Conservation (phyloP, 2,113 vertebrate species). For the Anguilla rostrata region DNA sequence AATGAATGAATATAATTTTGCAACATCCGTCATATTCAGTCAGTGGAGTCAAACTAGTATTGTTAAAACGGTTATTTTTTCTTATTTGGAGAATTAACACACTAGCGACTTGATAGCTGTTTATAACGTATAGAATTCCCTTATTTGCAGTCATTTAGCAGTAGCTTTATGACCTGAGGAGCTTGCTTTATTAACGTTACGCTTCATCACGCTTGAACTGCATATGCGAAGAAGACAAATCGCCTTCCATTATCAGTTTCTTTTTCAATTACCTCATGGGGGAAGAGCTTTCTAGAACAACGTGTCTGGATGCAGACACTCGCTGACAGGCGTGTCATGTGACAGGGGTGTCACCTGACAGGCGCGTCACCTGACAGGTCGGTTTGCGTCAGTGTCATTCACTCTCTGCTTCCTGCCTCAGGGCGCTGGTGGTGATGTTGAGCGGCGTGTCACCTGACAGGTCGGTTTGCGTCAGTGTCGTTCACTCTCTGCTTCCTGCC, state of each 20-base stretch:
- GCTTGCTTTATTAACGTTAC: background rate
- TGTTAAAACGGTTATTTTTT: background rate
- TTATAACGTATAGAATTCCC: background rate
- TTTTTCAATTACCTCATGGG: background rate
- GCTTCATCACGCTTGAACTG: background rate
- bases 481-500: background rate
- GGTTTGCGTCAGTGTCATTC: background rate
- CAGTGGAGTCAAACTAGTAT: background rate
- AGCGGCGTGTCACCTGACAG: background rate
- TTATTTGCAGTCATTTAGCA: background rate
- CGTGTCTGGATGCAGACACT: too few relatives aligned
- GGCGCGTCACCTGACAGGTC: too few relatives aligned
- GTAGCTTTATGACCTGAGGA: background rate
- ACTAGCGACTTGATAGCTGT: background rate
- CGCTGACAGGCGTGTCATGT: too few relatives aligned
- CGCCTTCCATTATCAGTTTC: background rate
- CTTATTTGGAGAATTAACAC: background rate
- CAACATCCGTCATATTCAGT: too few relatives aligned
- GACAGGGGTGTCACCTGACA: too few relatives aligned
- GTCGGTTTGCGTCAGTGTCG: background rate
- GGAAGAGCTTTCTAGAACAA: background rate
- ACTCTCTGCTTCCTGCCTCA: background rate
- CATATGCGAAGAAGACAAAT: background rate
- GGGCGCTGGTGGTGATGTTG: background rate
- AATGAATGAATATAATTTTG: too few relatives aligned